These are phyloP conservation scores for Neoitamus cyanurus DNA, from an alignment of 2,888 invertebrate genomes.

Conservation along the genomic window DNA sequence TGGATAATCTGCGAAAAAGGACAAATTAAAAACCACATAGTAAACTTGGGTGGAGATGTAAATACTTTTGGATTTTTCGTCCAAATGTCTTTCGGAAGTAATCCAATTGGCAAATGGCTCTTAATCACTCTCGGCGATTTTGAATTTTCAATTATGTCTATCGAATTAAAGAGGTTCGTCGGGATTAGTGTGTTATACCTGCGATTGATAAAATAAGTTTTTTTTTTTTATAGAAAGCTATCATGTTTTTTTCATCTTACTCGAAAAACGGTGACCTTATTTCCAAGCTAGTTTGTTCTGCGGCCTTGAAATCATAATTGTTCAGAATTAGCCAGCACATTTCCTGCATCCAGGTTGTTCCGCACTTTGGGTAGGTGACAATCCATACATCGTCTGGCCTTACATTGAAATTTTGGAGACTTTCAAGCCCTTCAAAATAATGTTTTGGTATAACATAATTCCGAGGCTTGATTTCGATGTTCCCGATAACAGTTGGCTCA, in stretches of 20 bases:
- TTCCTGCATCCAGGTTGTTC: conserved; percentile 51
- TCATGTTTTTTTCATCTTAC: background rate
- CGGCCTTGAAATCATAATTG: conserved; percentile 45
- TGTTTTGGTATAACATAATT: too few species aligned
- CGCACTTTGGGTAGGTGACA: conserved; percentile 14
- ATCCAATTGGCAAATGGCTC: conserved; percentile 61
- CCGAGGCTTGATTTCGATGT: too few species aligned
- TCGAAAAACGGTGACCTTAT: conserved; percentile 45
- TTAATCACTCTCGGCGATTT: conserved; percentile 61
- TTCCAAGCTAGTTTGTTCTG: background rate
- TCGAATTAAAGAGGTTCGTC: too few species aligned
- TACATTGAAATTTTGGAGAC: conserved; percentile 40
- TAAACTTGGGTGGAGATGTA: too few species aligned
- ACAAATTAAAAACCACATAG: background rate
- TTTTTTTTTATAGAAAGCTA: too few species aligned
- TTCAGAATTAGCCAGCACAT: conserved; percentile 46
- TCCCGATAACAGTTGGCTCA: too few species aligned
- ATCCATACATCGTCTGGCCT: conserved; percentile 44
- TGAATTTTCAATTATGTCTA: too few species aligned
- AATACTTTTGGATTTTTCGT: too few species aligned
- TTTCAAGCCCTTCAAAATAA: background rate
- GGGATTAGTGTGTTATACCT: too few species aligned
- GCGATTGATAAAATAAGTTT: background rate
- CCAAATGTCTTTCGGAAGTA: conserved; percentile 63
- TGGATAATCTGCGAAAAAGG: conserved; percentile 73